Percentiles rank a stretch among this genome's conserved stretches.
phyloP scores from a whole-genome alignment of 2,888 invertebrate species.

The Cheilosia vernalis region DNA sequence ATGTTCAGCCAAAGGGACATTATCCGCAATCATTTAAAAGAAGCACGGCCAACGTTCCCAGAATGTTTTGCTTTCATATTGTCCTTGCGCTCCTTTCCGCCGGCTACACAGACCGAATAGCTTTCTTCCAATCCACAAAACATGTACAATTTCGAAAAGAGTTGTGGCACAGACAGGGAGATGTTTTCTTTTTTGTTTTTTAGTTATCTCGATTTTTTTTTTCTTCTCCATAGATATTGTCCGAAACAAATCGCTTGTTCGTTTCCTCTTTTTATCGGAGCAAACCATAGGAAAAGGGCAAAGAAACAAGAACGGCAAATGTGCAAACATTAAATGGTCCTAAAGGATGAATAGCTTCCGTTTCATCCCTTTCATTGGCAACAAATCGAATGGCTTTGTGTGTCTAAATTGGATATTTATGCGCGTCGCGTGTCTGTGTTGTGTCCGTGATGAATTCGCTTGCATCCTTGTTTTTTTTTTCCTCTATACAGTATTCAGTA shows the following conservation, averaged over 20 bases:
- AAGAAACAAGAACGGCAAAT: constrained; percentile 71
- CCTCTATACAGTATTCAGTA: constrained; percentile 11
- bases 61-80: constrained; percentile 44
- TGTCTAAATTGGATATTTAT: constrained; percentile 75
- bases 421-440: constrained; percentile 73
- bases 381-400: constrained; percentile 75
- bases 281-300: constrained; percentile 60
- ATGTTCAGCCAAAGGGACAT: constrained; percentile 65
- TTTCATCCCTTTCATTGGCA: constrained; percentile 74
- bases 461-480: constrained; percentile 1
- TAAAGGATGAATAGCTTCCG: constrained; percentile 73
- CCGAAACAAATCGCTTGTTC: constrained; percentile 72
- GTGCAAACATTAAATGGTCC: constrained; percentile 75
- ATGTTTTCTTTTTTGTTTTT: constrained; percentile 1
- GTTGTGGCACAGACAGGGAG: constrained; percentile 48
- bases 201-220: not conserved
- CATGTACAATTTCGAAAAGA: constrained; percentile 46
- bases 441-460: constrained; percentile 69
- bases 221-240: constrained; percentile 52
- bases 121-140: constrained; percentile 47
- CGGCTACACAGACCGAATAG: not conserved
- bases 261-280: constrained; percentile 49
- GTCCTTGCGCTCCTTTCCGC: constrained; percentile 15
- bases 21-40: constrained; percentile 57
- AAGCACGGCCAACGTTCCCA: constrained; percentile 59